A percentile compares a stretch with the other conserved stretches of the same genome.
Conservation (phyloP, 2,797 vertebrate species). For the Melanotaenia trifasciata region DNA sequence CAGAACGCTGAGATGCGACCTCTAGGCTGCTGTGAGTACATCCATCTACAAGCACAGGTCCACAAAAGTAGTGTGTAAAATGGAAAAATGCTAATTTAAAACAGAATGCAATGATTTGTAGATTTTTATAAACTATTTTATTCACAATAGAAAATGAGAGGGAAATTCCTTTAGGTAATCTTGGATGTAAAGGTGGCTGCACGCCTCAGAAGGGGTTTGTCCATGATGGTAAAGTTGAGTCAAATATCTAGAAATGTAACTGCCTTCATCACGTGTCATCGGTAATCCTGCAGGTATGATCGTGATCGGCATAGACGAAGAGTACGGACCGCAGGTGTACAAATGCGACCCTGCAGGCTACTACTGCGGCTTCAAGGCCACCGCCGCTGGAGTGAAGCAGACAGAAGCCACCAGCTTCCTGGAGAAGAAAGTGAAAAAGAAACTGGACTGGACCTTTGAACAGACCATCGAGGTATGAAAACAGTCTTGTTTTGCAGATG, state of each 20-base stretch:
- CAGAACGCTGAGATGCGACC: constrained; percentile 99
- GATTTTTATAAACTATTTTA: too few species aligned
- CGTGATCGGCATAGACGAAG: constrained; percentile 94
- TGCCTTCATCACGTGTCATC: too few species aligned
- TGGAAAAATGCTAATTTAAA: too few species aligned
- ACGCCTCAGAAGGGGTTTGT: too few species aligned
- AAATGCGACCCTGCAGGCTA: constrained; percentile 98
- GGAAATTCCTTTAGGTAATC: too few species aligned
- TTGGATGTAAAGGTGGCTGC: too few species aligned
- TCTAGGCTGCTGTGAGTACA: constrained; percentile 94
- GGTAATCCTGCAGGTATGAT: constrained; percentile 90
- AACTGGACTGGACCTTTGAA: constrained; percentile 97
- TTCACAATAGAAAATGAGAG: not conserved
- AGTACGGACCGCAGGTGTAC: constrained; percentile 93
- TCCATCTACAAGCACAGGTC: too few species aligned
- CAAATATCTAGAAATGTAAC: too few species aligned
- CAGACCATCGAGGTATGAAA: constrained; percentile 93
- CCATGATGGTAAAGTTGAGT: too few species aligned
- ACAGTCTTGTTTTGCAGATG: not conserved
- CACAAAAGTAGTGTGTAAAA: too few species aligned
- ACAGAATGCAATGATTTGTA: too few species aligned
- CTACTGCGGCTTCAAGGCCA: constrained; percentile 98
- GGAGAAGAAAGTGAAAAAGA: constrained; percentile 99
- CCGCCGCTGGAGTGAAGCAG: constrained; percentile 97
- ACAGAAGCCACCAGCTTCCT: constrained; percentile 98